Evolutionary conservation across 2,113 vertebrate species (phyloP).

Genomic region (Arizona elegans): DNA sequence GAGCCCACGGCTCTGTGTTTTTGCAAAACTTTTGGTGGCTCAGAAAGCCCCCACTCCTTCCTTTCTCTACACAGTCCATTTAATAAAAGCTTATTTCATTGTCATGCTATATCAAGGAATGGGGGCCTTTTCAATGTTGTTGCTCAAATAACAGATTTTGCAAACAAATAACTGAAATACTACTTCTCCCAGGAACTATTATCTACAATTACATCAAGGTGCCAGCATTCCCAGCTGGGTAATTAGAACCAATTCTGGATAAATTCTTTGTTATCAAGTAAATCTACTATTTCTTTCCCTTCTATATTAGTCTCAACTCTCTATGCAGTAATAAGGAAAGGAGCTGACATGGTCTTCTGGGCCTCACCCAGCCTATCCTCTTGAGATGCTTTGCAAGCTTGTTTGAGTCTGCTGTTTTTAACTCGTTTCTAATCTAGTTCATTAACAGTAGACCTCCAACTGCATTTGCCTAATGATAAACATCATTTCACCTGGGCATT

Average conservation of each 20-base stretch:
- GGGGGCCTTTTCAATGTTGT: background rate
- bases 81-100: background rate
- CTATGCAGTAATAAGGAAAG: background rate
- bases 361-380: background rate
- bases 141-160: background rate
- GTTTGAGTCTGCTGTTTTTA: background rate
- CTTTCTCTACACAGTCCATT: background rate
- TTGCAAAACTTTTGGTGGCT: background rate
- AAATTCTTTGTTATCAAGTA: background rate
- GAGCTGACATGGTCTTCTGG: background rate
- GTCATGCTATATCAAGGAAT: background rate
- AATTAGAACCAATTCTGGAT: background rate
- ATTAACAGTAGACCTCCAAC: background rate
- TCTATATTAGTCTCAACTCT: background rate
- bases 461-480: background rate
- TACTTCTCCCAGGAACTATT: background rate
- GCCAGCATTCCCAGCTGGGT: background rate
- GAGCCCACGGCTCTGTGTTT: background rate
- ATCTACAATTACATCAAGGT: background rate
- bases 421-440: background rate
- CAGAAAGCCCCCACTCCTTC: background rate
- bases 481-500: background rate
- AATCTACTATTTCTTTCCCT: constrained; percentile 1
- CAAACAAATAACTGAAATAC: background rate
- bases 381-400: background rate